These are phyloP conservation scores for Sarcophaga peregrina DNA, from an alignment of 1,140 invertebrate genomes.

Conservation along the genomic window DNA sequence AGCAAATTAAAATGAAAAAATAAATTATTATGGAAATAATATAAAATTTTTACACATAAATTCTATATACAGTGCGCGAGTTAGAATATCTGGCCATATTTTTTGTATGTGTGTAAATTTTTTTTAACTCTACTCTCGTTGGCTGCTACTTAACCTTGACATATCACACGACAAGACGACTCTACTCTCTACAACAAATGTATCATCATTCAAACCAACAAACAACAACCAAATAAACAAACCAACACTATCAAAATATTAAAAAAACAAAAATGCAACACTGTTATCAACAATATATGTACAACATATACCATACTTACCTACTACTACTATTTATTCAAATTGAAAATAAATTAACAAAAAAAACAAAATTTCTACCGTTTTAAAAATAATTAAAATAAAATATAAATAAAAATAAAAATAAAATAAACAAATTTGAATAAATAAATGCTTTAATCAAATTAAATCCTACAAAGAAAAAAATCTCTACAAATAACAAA, in stretches of 20 bases:
- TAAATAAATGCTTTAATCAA: background rate
- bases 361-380: background rate
- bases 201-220: slow-evolving; percentile 33
- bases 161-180: slow-evolving; percentile 52
- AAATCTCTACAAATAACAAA: background rate
- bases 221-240: slow-evolving; percentile 24
- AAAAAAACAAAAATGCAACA: slow-evolving; percentile 28
- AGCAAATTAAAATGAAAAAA: no score
- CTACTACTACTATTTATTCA: background rate
- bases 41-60: background rate
- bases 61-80: slow-evolving; percentile 10
- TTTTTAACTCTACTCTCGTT: slow-evolving; percentile 16
- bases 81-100: background rate
- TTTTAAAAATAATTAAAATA: slow-evolving; percentile 36
- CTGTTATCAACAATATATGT: slow-evolving; percentile 24
- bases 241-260: slow-evolving; percentile 26
- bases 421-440: slow-evolving; percentile 40
- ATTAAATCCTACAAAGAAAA: slow-evolving; percentile 7
- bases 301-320: no score
- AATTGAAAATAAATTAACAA: background rate
- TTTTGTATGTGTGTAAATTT: background rate
- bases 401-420: slow-evolving; percentile 32
- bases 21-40: background rate
- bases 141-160: slow-evolving; percentile 59
- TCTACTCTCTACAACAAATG: slow-evolving; percentile 36